Evolutionary conservation across 2,888 invertebrate genomes (phyloP), one percentile per base, ranked within the genome.

Genomic region (Cerceris rybyensis): DNA sequence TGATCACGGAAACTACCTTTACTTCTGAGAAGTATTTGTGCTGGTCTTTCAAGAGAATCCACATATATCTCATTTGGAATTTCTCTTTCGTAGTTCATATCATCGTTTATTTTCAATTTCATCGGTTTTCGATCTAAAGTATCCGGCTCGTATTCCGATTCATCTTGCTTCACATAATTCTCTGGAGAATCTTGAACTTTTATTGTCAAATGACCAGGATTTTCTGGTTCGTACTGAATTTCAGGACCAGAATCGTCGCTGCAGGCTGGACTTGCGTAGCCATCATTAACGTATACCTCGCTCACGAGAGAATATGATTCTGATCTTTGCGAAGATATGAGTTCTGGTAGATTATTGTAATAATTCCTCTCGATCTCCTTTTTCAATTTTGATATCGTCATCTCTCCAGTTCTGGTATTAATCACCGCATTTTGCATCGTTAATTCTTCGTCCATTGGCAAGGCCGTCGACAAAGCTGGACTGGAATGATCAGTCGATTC

Each of bases 81-180:
- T 7, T 93, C 90, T 74, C 92, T 93, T 54, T 93, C 93, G 78
- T 93, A 90, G 41, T 83, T 88, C 0, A 89, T 81, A 49, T 90
- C 89, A 17, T 87, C 90, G 70, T 90, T 92, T 41, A 92, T 89
- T 79, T 93, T 94, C 57, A 94, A 90, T 84, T 94, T 95, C 90
- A 93, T 94, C 57, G 96, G 95, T 89, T 97, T 97, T 41, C 97
- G 94, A 88, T 97, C 97, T 70, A 97, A 93, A 0, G 97, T 97
- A 83, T 97, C 97, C 0, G 97, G 97, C 91, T 97, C 97, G 87
- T 97, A 97, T 69, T 95, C 95, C 1, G 96, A 96, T 88, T 97
- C 97, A 71, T 96, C 95, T 63, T 96, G 95, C 87, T 94, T 95
- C 7, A 96, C 94, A 82, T 96, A 96, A 88, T 96, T 96, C 85